Percentiles rank a stretch among this genome's conserved stretches.
phyloP scores from a whole-genome alignment of 1,140 invertebrate genomes.

The Lerema accius region DNA sequence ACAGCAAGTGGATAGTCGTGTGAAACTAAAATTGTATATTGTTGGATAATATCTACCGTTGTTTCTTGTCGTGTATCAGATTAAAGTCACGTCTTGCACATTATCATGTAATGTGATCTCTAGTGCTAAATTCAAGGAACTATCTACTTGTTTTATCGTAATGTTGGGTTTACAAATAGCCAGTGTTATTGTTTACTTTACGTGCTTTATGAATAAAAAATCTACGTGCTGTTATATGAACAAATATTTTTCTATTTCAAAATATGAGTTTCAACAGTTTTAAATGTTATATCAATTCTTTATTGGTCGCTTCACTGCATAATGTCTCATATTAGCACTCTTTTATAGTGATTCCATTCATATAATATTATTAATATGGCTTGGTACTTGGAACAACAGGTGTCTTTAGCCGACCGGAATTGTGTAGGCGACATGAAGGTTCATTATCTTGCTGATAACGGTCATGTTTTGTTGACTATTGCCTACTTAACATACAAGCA shows the following conservation, averaged over 20 bases:
- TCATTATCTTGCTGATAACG: conserved; percentile 3
- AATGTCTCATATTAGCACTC: background rate
- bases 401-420: background rate
- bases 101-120: conserved; percentile 44
- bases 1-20: conserved; percentile 18
- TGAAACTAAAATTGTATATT: conserved; percentile 16
- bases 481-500: too few relatives aligned
- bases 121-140: conserved; percentile 26
- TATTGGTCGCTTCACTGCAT: too few relatives aligned
- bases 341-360: background rate
- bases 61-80: conserved; percentile 39
- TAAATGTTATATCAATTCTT: too few relatives aligned
- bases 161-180: background rate
- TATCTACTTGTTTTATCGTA: background rate
- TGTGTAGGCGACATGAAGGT: conserved; percentile 4
- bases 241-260: too few relatives aligned
- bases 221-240: too few relatives aligned
- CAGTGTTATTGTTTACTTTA: too few relatives aligned
- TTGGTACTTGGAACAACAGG: conserved; percentile 1
- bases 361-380: background rate
- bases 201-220: too few relatives aligned
- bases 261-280: too few relatives aligned
- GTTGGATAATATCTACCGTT: conserved; percentile 26
- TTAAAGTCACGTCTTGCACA: conserved; percentile 55
- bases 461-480: conserved; percentile 3